phyloP scores from a whole-genome alignment of 2,797 vertebrate species.

The Lithobates pipiens region DNA sequence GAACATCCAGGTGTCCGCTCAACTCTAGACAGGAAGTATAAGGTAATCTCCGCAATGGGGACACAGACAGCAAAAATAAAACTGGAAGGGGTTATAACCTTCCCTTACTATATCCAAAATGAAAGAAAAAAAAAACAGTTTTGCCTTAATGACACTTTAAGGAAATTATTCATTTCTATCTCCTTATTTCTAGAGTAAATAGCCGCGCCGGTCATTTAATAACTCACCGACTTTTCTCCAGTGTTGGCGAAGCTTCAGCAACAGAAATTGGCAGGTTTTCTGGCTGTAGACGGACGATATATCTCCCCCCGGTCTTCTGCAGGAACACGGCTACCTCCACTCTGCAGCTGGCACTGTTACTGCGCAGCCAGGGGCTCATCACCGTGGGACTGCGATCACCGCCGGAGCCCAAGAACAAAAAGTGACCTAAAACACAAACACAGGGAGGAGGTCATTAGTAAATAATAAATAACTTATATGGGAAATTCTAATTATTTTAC shows the following conservation, averaged over 20 bases:
- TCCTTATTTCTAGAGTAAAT: neutral
- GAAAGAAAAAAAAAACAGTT: too few species aligned
- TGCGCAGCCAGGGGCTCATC: slow-evolving; percentile 80
- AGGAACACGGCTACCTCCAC: slow-evolving; percentile 77
- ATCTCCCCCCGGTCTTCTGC: slow-evolving; percentile 75
- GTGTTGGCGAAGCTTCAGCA: slow-evolving; percentile 68
- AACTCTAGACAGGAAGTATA: too few species aligned
- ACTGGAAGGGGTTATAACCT: too few species aligned
- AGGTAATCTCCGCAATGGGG: too few species aligned
- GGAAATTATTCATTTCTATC: too few species aligned
- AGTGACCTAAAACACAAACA: slow-evolving; percentile 72
- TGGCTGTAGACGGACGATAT: slow-evolving; percentile 73
- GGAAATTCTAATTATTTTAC: too few species aligned
- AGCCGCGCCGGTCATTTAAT: neutral
- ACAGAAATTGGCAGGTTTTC: slow-evolving; percentile 73
- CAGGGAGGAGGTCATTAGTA: neutral
- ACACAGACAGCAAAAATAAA: too few species aligned
- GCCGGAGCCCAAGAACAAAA: slow-evolving; percentile 76
- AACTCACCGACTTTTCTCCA: slow-evolving; percentile 77
- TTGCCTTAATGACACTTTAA: too few species aligned
- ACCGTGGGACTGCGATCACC: slow-evolving; percentile 70
- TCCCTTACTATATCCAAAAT: too few species aligned
- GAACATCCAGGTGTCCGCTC: too few species aligned
- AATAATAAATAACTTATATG: too few species aligned
- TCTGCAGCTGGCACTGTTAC: slow-evolving; percentile 74